Evolutionary conservation across 2,888 invertebrate species (phyloP), one percentile per base, ranked within the genome.

Genomic region (Drosophila tanythrix): DNA sequence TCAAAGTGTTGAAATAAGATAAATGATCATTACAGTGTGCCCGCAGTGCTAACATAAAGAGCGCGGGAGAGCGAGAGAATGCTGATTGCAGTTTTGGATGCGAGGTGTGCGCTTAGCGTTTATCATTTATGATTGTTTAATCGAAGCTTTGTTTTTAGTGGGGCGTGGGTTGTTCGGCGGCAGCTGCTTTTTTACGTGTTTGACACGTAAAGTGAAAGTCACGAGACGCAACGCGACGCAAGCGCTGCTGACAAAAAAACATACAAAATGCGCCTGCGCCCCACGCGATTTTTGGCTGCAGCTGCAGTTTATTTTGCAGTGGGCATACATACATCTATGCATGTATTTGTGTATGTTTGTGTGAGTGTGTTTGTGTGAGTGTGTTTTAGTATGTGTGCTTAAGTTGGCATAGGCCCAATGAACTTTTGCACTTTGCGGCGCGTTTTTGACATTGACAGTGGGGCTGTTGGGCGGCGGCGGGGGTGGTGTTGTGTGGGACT

Each of bases 1-100:
- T 82, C 82, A 88, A 89, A 82, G 89, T 89, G 89, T 89, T 89
- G 85, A 83, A 87, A 91, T 81, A 87, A 90, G 87, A 91, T 89
- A 74, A 89, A 91, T 88, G 90, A 79, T 89, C 73, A 79, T 83
- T 62, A 70, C 79, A 70, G 60, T 60, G 36, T 38, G 79, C 78
- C 74, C 58, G 72, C 60, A 76, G 77, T 56, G 75, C 38, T 29
- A 38, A 46, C 38, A 53, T 29, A 38, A 33, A 27, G 36, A 56
- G 61, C 51, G 72, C 13, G 38, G 10, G 50, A 53, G 48, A 51
- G 55, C 3, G 43, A 53, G 57, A 64, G 53, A 70, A 48, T 27
- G 60, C 15, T 48, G 50, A 58, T 62, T 58, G 50, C 66, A 59
- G 46, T 40, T 29, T 38, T 36, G 36, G 48, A 25, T 36, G 58